Conservation (phyloP, 2,113 vertebrate species). For the Stigmatopora nigra region DNA sequence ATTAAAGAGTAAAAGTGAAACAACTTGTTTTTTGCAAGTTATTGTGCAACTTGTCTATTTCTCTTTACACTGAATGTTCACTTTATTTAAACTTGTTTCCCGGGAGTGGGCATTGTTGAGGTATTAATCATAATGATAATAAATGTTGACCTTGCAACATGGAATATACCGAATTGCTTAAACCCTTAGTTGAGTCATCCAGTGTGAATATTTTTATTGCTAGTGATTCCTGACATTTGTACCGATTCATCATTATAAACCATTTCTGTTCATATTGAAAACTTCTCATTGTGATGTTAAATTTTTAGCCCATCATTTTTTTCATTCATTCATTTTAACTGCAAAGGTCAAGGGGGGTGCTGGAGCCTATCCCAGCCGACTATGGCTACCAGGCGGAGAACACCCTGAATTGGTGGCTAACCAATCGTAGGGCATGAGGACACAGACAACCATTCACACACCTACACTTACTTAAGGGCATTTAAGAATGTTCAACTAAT, state of each 20-base stretch:
- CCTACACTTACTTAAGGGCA: no score
- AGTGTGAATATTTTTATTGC: constrained; percentile 1
- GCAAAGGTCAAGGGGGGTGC: no score
- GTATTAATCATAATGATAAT: constrained; percentile 26
- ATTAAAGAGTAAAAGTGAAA: constrained; percentile 47
- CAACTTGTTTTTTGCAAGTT: constrained; percentile 17
- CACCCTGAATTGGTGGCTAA: no score
- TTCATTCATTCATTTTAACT: no score
- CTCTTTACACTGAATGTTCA: constrained; percentile 26
- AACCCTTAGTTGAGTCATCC: constrained; percentile 5
- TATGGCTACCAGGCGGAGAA: no score
- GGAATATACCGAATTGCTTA: constrained; percentile 44
- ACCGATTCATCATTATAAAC: background rate
- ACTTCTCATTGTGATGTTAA: no score
- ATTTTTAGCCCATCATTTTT: no score
- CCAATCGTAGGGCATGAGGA: no score
- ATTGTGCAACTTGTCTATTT: constrained; percentile 28
- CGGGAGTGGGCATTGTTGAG: constrained; percentile 4
- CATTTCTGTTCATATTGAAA: no score
- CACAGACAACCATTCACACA: no score
- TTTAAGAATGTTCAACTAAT: no score
- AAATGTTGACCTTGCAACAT: constrained; percentile 33
- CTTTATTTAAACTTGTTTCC: constrained; percentile 11
- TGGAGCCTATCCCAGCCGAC: no score
- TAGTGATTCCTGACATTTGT: background rate